A percentile compares a stretch with the other conserved stretches of the same genome.
Evolutionary conservation across 2,797 vertebrate genomes (phyloP).

Genomic region (Sarcophilus harrisii): DNA sequence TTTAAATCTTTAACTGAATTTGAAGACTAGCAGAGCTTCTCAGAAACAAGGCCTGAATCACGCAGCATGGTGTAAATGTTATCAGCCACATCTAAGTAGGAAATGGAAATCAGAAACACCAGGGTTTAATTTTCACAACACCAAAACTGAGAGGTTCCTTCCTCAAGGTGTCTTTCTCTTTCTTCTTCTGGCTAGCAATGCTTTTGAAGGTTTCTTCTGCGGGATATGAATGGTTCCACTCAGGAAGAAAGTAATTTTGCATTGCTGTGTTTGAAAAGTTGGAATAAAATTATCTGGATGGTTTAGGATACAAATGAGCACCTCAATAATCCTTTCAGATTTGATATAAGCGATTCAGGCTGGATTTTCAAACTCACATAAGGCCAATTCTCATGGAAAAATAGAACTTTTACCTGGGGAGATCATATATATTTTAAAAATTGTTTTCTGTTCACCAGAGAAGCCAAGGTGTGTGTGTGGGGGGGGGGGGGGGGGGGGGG

Average conservation of each 20-base stretch:
- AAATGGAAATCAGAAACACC: conserved; percentile 42
- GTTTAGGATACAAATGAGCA: conserved; percentile 24
- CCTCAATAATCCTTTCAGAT: conserved; percentile 41
- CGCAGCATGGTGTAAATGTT: not conserved
- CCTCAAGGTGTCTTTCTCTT: conserved; percentile 39
- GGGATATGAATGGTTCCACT: not conserved
- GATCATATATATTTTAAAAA: conserved; percentile 46
- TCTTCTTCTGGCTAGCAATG: not conserved
- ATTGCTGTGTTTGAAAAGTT: conserved; percentile 54
- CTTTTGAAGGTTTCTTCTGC: conserved; percentile 27
- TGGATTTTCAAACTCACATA: conserved; percentile 41
- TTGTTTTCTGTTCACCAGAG: conserved; percentile 43
- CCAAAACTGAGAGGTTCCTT: not conserved
- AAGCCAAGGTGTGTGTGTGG: not conserved
- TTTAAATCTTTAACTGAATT: conserved; percentile 35
- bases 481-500: not conserved
- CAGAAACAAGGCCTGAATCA: conserved; percentile 31
- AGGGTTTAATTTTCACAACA: conserved; percentile 26
- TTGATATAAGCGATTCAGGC: conserved; percentile 44
- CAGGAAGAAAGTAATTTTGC: not conserved
- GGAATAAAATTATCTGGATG: conserved; percentile 30
- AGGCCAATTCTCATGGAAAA: conserved; percentile 60
- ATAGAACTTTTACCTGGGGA: conserved; percentile 45
- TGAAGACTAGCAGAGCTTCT: conserved; percentile 22
- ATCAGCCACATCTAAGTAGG: conserved; percentile 14